Base-by-base conservation (phyloP, 2,888 invertebrate genomes). In the Caenorhabditis auriculariae region DNA sequence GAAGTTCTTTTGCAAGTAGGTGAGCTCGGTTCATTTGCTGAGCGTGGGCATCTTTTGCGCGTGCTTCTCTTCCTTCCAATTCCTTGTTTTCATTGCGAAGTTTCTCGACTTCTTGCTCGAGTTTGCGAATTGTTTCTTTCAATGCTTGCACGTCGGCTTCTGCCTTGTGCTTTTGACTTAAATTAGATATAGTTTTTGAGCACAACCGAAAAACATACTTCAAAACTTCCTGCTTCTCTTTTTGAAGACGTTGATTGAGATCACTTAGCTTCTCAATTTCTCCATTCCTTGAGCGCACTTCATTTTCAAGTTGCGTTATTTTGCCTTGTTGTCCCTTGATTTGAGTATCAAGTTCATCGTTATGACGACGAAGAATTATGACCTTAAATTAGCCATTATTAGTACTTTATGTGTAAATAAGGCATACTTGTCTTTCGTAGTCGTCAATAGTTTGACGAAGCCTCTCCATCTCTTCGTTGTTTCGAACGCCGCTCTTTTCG, bases 311-410 rank as follows among this genome's bases (percentile, higher is more conserved):
- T 38, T 74, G 72, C n/a, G 69, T 65, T 9, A 72, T 53, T 57
- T 77, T 80, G 39, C 78, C 77, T 62, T 77, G 78, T n/a, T 67
- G 66, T 27, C 70, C 76, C 69, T 80, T 80, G 45, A 78, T 72
- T 27, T 76, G 74, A 1, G 78, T 74, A 54, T 80, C 80, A 41
- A 80, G 64, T 35, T 80, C 80, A 50, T 80, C 80, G 41, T 80
- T 80, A 60, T 75, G 76, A 38, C 76, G 69, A 23, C 78, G 74
- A 6, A 79, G 64, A n/a, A 78, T 60, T 52, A 74, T 69, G 44
- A 78, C 58, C 55, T 77, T n/a, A 29, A 19, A 47, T 15, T 32
- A 12, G 4, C 9, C 32, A 41, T 19, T 21, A 5, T 15, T 44
- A 23, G 44, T 45, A 12, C 28, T 45, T 43, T 43, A 4, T 21